phyloP scores from a whole-genome alignment of 2,888 invertebrate genomes.

The Pyrgus malvae region DNA sequence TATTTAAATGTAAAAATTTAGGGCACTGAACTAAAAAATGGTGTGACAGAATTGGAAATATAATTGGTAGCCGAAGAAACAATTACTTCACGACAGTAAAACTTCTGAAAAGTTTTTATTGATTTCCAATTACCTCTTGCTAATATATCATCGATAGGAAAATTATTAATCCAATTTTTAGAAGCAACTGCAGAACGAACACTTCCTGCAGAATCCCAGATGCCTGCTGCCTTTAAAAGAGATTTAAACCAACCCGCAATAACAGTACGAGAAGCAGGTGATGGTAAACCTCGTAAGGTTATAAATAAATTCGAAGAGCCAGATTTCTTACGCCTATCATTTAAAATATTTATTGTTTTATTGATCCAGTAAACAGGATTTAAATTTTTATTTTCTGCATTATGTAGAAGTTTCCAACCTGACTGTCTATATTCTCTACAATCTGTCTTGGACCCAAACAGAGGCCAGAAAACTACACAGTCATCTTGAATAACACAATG shows the following conservation, averaged over 20 bases:
- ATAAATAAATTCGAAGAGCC: slow-evolving; percentile 2
- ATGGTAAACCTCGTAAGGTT: not conserved
- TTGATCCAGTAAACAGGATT: slow-evolving; percentile 18
- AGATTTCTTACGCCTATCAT: not conserved
- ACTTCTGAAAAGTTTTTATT: not conserved
- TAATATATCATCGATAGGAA: slow-evolving; percentile 3
- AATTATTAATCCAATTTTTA: not conserved
- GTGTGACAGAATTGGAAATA: not conserved
- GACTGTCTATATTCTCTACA: slow-evolving; percentile 14
- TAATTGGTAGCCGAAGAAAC: too few species aligned
- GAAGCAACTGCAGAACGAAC: not conserved
- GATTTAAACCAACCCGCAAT: slow-evolving; percentile 8
- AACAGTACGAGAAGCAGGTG: slow-evolving; percentile 5
- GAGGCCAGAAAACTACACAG: slow-evolving; percentile 10
- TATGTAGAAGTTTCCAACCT: slow-evolving; percentile 17
- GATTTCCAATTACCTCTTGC: slow-evolving; percentile 4
- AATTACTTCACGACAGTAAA: slow-evolving; percentile 2
- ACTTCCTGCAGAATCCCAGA: not conserved
- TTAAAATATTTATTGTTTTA: not conserved
- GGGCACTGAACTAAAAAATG: not conserved
- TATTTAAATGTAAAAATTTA: not conserved
- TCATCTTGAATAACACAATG: slow-evolving; percentile 3
- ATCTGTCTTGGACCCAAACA: slow-evolving; percentile 21
- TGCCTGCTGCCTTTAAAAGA: not conserved
- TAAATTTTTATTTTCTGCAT: slow-evolving; percentile 9